A percentile compares a stretch with the other conserved stretches of the same genome.
Conservation (phyloP, 1,140 invertebrate species). For the Euura lappo region DNA sequence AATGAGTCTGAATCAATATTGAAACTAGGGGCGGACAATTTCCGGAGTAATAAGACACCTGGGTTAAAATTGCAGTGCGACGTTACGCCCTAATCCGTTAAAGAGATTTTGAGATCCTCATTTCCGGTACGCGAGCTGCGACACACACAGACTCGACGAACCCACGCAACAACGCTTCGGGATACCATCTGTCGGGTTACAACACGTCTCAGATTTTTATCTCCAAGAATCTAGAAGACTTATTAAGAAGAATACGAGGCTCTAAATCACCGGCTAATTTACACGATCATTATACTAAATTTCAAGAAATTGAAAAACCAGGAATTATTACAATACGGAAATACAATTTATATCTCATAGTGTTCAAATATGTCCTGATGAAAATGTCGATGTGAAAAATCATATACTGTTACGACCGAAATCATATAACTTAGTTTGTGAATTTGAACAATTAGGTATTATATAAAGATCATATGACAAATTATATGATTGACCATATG, state of each 20-base stretch:
- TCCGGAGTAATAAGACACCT: slow-evolving; percentile 3
- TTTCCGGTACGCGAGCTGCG: background rate
- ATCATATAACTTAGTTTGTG: no score
- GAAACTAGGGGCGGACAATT: background rate
- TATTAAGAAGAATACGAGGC: background rate
- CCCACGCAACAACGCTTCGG: background rate
- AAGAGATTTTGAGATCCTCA: slow-evolving; percentile 6
- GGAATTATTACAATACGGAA: no score
- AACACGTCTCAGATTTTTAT: background rate
- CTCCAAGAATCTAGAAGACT: background rate
- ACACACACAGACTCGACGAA: background rate
- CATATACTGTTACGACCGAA: no score
- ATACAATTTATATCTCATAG: no score
- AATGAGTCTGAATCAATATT: background rate
- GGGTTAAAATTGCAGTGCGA: background rate
- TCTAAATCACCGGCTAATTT: no score
- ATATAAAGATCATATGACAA: no score
- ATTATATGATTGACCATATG: no score
- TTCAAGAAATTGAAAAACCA: no score
- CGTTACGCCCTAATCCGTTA: background rate
- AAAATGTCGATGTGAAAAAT: no score
- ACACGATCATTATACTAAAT: no score
- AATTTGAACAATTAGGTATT: no score
- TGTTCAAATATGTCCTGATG: no score
- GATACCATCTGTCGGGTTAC: background rate